A percentile compares a stretch with the other conserved stretches of the same genome.
Conservation (phyloP, 2,113 vertebrate species). For the Heptranchias perlo region DNA sequence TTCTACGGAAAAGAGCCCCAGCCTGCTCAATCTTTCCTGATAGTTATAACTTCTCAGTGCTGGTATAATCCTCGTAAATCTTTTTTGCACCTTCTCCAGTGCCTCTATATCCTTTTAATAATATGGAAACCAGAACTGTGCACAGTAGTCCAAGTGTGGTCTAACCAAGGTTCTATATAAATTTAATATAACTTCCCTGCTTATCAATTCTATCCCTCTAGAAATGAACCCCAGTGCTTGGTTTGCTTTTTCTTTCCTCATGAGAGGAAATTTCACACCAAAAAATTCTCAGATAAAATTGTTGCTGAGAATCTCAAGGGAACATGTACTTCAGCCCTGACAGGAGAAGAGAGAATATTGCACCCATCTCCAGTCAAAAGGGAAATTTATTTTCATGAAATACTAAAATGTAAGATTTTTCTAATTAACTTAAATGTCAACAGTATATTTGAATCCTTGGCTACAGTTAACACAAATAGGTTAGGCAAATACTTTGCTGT, state of each 20-base stretch:
- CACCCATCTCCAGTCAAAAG: background rate
- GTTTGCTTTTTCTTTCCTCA: background rate
- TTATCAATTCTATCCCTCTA: background rate
- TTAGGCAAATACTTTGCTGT: background rate
- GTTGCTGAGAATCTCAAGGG: too few relatives aligned
- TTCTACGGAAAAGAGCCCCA: too few relatives aligned
- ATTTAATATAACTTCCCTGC: background rate
- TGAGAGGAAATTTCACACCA: background rate
- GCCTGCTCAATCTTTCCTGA: too few relatives aligned
- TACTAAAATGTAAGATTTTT: slow-evolving; percentile 11
- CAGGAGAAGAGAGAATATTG: background rate
- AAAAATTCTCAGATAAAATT: background rate
- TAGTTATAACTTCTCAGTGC: too few relatives aligned
- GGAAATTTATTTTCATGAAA: slow-evolving; percentile 17
- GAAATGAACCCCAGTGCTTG: background rate
- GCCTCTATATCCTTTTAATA: background rate
- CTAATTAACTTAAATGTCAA: slow-evolving; percentile 35
- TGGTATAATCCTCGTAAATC: too few relatives aligned
- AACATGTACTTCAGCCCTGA: background rate
- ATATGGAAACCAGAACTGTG: background rate
- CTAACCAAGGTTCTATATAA: background rate
- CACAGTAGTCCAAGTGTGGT: background rate
- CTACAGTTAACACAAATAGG: background rate
- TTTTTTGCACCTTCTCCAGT: too few relatives aligned
- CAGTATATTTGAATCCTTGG: background rate